These are phyloP conservation scores for Cladopsammia gracilis DNA, from an alignment of 64 coral and sea anemone species.

Conservation along the genomic window DNA sequence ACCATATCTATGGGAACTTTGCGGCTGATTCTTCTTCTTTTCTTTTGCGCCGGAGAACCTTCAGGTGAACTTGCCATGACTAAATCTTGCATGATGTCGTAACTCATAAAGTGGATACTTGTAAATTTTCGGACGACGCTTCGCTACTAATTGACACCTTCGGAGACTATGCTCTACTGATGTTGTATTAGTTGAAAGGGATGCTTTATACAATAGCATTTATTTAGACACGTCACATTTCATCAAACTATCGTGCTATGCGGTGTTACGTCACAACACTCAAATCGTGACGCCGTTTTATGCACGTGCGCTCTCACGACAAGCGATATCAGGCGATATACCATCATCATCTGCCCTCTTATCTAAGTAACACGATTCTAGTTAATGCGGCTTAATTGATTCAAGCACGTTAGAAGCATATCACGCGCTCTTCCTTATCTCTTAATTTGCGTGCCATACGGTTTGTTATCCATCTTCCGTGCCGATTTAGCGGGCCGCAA, in stretches of 20 bases:
- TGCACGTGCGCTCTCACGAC: not conserved
- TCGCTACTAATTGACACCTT: not conserved
- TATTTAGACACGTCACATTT: not conserved
- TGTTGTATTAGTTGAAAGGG: not conserved
- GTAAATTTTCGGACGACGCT: not conserved
- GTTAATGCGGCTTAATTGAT: not conserved
- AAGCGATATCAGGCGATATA: not conserved
- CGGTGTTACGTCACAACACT: constrained; percentile 3
- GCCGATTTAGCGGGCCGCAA: not conserved
- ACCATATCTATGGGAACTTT: constrained; percentile 55
- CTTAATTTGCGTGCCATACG: not conserved
- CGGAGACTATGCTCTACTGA: not conserved
- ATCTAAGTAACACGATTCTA: not conserved
- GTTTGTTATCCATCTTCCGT: not conserved
- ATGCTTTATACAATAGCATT: not conserved
- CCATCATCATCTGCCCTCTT: not conserved
- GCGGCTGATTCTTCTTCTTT: constrained; percentile 7
- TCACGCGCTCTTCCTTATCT: not conserved
- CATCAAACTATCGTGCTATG: too few species aligned
- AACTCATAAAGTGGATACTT: not conserved
- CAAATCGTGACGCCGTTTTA: not conserved
- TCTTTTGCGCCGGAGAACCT: not conserved
- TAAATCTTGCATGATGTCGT: constrained; percentile 33
- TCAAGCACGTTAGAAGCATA: constrained; percentile 1
- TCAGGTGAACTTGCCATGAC: not conserved